Conservation (phyloP, 2,797 vertebrate genomes). For the Tokudaia tokunoshimensis region DNA sequence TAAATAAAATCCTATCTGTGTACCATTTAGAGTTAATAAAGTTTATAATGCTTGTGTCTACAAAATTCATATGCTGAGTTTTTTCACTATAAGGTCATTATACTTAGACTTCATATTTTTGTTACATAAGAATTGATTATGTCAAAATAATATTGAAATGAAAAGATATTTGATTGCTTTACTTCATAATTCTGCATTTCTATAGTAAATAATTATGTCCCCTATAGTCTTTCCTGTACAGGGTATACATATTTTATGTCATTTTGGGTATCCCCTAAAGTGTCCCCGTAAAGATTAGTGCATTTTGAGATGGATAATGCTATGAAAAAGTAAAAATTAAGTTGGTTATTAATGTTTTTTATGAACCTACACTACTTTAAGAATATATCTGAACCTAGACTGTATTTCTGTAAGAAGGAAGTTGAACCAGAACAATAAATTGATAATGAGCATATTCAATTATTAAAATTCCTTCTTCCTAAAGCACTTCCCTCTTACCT, state of each 20-base stretch:
- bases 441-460: conserved; percentile 34
- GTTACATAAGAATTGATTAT: neutral
- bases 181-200: neutral
- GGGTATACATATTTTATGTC: neutral
- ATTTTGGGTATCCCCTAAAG: neutral
- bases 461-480: neutral
- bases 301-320: neutral
- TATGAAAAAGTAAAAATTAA: conserved; percentile 40
- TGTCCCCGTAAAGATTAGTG: neutral
- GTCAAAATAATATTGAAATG: neutral
- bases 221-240: neutral
- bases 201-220: neutral
- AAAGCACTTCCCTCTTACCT: neutral
- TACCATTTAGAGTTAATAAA: neutral
- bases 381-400: neutral
- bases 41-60: neutral
- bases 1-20: neutral
- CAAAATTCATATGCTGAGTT: neutral
- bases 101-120: neutral
- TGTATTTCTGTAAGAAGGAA: neutral
- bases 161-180: neutral
- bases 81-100: neutral
- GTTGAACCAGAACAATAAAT: conserved; percentile 56
- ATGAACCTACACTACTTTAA: conserved; percentile 45
- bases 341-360: conserved; percentile 21